Base-by-base conservation (phyloP, 2,888 invertebrate genomes). In the Ecliptopera silaceata region DNA sequence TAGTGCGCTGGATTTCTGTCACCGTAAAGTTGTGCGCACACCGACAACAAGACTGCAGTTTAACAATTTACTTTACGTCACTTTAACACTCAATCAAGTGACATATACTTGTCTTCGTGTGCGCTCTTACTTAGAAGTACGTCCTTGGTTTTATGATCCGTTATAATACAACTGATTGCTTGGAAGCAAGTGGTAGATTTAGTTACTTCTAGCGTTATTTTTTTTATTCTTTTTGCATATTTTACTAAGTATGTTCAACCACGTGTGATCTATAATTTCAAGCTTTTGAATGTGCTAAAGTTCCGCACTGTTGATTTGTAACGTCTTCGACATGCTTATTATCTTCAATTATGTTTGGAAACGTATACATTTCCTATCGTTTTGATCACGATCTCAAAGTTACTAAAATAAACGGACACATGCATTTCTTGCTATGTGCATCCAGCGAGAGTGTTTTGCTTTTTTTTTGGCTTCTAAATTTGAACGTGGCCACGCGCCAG, bases 371-470 rank as follows among this genome's bases (percentile, higher is more conserved):
- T 38, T 42, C 44, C 32, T 48, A 58, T 56, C 52, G 36, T 38
- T 12, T 43, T 38, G 41, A 65, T 63, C 58, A 71, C 66, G 68
- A 70, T 66, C 69, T 68, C 68, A 66, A 67, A 12, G 82, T 51
- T 82, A 85, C 82, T 29, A 63, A 66, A 63, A 77, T 74, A 74
- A 74, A 79, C 76, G 80, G 79, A 77, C 75, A 74, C 75, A 78
- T 84, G 88, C 88, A 85, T 88, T 85, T 87, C 87, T 84, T 78
- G 85, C 84, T 78, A 80, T 85, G 84, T 85, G 86, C 88, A 81
- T 82, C 77, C 79, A 84, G 75, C 72, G 73, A 71, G 72, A 36
- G 56, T 65, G 73, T 70, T 71, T 78, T 76, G 46, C 81, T 82
- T 83, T 83, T 85, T 45, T 81, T 82, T 84, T 75, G 71, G 79